Conservation (phyloP, 2,888 invertebrate species). For the Hirtodrosophila duncani region DNA sequence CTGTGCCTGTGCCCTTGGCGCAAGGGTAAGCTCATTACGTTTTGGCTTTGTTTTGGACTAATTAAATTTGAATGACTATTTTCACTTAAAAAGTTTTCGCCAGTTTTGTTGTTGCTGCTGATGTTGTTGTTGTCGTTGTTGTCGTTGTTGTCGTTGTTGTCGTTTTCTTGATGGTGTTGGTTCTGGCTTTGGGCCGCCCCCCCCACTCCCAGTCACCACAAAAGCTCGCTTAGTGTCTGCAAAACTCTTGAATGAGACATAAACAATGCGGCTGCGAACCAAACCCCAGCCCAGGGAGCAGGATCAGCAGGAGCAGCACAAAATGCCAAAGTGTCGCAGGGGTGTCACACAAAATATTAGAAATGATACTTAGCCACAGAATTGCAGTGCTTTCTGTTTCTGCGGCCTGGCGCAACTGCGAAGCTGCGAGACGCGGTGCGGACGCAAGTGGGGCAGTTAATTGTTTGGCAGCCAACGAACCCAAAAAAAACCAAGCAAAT, state of each 20-base stretch:
- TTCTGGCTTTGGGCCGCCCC: slow-evolving; percentile 14
- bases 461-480: slow-evolving; percentile 39
- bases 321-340: slow-evolving; percentile 72
- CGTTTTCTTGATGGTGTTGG: slow-evolving; percentile 12
- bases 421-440: too few relatives aligned
- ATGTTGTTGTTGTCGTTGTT: slow-evolving; percentile 4
- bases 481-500: too few relatives aligned
- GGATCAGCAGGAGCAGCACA: slow-evolving; percentile 4
- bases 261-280: slow-evolving; percentile 49
- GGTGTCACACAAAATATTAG: slow-evolving; percentile 73
- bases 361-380: slow-evolving; percentile 73
- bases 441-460: slow-evolving; percentile 32
- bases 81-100: slow-evolving; percentile 72
- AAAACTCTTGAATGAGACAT: slow-evolving; percentile 70
- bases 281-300: slow-evolving; percentile 6
- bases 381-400: slow-evolving; percentile 60
- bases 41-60: slow-evolving; percentile 72
- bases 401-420: neutral
- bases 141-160: slow-evolving; percentile 16
- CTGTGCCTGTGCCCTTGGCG: slow-evolving; percentile 21
- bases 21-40: slow-evolving; percentile 72
- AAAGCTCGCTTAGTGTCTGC: too few relatives aligned
- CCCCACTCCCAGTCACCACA: too few relatives aligned
- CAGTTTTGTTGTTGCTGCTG: slow-evolving; percentile 33
- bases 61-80: slow-evolving; percentile 74